A percentile compares a stretch with the other conserved stretches of the same genome.
These are phyloP conservation scores for Oreochromis grahami DNA, from an alignment of 2,797 vertebrate genomes.

Conservation along the genomic window DNA sequence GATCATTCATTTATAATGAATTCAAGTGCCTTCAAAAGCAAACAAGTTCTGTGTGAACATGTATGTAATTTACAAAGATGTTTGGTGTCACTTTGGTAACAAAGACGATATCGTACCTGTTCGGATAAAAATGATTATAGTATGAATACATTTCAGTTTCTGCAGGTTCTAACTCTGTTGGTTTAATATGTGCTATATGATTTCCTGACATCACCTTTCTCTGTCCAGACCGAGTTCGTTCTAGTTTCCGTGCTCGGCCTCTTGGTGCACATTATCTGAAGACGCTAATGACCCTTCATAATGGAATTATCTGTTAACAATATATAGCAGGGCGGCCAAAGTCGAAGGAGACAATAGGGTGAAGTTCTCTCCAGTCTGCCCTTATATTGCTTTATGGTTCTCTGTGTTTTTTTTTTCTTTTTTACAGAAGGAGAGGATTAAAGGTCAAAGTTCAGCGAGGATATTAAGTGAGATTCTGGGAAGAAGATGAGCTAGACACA, in stretches of 20 bases:
- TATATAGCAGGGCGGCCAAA: not conserved
- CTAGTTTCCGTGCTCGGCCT: not conserved
- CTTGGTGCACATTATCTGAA: not conserved
- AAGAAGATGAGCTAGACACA: not conserved
- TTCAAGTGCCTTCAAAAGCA: not conserved
- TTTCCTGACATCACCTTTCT: not conserved
- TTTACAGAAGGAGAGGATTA: slow-evolving; percentile 9
- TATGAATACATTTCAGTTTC: not conserved
- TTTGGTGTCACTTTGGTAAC: not conserved
- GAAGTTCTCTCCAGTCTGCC: slow-evolving; percentile 33
- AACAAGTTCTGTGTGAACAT: not conserved
- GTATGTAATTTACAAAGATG: not conserved
- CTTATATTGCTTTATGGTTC: slow-evolving; percentile 61
- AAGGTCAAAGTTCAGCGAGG: slow-evolving; percentile 47
- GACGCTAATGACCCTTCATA: not conserved
- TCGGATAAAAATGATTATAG: not conserved
- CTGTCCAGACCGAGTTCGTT: not conserved
- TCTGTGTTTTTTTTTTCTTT: slow-evolving; percentile 23
- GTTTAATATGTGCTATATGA: not conserved
- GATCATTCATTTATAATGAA: not conserved
- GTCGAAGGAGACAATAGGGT: slow-evolving; percentile 19
- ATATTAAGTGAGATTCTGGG: slow-evolving; percentile 2
- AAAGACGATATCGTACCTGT: not conserved
- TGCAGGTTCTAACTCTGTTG: not conserved
- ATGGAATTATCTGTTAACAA: not conserved